Base-by-base conservation (phyloP, 2,888 invertebrate genomes). In the Erebia ligea region DNA sequence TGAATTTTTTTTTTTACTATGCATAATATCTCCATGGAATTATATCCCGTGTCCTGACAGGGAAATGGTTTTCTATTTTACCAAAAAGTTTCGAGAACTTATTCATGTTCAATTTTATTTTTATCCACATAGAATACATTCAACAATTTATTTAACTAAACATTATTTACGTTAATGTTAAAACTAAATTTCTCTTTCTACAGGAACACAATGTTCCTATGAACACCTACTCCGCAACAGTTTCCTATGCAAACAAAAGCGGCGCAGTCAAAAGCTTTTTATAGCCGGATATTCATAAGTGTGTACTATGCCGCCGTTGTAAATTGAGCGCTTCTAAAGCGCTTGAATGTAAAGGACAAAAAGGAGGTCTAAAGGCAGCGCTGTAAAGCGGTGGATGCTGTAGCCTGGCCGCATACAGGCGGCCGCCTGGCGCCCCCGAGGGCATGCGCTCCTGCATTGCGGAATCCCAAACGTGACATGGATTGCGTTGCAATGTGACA, bases 401-500 rank as follows among this genome's bases (percentile, higher is more conserved):
- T 57, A 57, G 21, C 56, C 63, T 68, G 56, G 64, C 58, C 48
- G 21, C 59, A 57, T 54, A 21, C 56, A 63, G 63, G 52, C 68
- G 52, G 57, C 40, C 34, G 69, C 69, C 68, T 66, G 66, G 66
- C 66, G 66, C 19, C 45, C 56, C 19, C 59, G 45, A 68, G 82
- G 86, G 82, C 85, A 81, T 83, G 86, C 85, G 85, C 85, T 82
- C 80, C 90, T 87, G 89, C 89, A 89, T 84, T 89, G 90, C 88
- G 89, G 81, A 86, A 88, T 78, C 80, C 82, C 73, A 77, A 76
- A 76, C 78, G 80, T 70, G 71, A 68, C 68, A 74, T 58, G 59
- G 72, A 73, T 45, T 67, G 56, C 65, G 70, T 45, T 45, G 50
- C 65, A 70, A 54, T 66, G 63, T 70, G 64, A 64, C 69, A 69